Base-by-base conservation (phyloP, 2,113 vertebrate species). In the Sturnus vulgaris region DNA sequence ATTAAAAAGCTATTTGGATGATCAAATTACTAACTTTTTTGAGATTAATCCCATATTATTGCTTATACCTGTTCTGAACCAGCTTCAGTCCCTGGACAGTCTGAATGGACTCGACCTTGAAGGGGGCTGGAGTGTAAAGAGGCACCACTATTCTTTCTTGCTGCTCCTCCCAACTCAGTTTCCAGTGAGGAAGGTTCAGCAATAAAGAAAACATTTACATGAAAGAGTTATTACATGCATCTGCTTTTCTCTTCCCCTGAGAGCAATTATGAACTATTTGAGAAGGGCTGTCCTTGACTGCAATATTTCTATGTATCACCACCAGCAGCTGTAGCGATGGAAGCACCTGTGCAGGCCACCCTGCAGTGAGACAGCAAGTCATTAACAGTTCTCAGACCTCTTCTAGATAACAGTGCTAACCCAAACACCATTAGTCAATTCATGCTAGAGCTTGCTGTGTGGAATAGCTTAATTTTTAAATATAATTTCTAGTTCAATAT, bases 241-340 rank as follows among this genome's bases (percentile, higher is more conserved):
- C 87, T 94, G 65, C 69, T 89, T 84, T 96, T 89, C 56, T 84
- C 2, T 23, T 90, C 61, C 55, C 35, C 33, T 42, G 70, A 59
- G 88, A 92, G 71, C 71, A 83, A n/a, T 88, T 94, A 73, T 24
- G 46, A 71, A 49, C 53, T 46, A 12, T 69, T 92, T 82, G 71
- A 55, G 83, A 83, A 94, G 79, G 71, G 21, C 88, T 83, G 50
- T 88, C 71, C 79, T 88, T 95, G 92, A 92, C 57, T 25, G 37
- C 28, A 60, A 33, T 70, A 12, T 87, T 84, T 89, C 56, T 86
- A 5, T 42, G 3, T 66, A 19, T 65, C 84, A 59, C 35, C 50
- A 55, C 60, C 71, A 80, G 42, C 49, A 70, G 22, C 86, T 47
- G 64, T 11, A 81, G 76, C 21, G 1, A 12, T 53, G 44, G 37